Percentiles rank a stretch among this genome's conserved stretches.
Conservation (phyloP, 1,140 invertebrate genomes). For the Drosophila malerkotliana region DNA sequence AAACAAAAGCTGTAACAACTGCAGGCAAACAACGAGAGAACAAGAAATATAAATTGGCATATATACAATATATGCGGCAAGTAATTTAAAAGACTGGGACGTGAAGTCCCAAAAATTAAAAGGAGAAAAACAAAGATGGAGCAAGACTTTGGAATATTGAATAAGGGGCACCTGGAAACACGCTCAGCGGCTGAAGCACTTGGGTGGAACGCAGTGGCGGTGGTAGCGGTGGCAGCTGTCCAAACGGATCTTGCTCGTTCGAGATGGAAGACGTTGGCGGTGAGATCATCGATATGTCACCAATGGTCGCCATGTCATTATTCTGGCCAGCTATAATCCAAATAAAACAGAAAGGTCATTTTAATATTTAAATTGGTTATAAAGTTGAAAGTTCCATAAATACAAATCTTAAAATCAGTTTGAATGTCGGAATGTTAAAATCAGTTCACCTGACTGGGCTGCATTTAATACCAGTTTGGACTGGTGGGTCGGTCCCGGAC, state of each 20-base stretch:
- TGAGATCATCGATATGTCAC: constrained; percentile 84
- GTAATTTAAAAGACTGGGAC: constrained; percentile 1
- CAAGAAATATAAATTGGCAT: constrained; percentile 43
- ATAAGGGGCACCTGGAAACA: constrained; percentile 82
- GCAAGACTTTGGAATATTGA: background rate
- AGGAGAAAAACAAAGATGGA: background rate
- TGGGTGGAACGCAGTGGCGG: constrained; percentile 84
- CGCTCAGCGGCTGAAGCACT: constrained; percentile 84
- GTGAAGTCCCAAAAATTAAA: background rate
- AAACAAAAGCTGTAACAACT: constrained; percentile 38
- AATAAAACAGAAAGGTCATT: background rate
- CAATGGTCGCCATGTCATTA: constrained; percentile 84
- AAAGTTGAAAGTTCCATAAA: constrained; percentile 1
- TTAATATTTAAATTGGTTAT: background rate
- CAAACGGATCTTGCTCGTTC: constrained; percentile 84
- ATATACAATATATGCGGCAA: constrained; percentile 18
- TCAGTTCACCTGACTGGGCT: constrained; percentile 3
- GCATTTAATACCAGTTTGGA: constrained; percentile 17
- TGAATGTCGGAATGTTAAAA: too few species aligned
- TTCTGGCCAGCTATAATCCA: constrained; percentile 75
- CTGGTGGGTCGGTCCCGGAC: constrained; percentile 4
- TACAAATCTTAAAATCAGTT: background rate
- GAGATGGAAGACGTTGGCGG: constrained; percentile 84
- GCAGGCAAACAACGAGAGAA: constrained; percentile 39
- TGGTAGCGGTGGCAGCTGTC: constrained; percentile 83